Conservation (phyloP, 2,113 vertebrate genomes). For the Lanius collurio region DNA sequence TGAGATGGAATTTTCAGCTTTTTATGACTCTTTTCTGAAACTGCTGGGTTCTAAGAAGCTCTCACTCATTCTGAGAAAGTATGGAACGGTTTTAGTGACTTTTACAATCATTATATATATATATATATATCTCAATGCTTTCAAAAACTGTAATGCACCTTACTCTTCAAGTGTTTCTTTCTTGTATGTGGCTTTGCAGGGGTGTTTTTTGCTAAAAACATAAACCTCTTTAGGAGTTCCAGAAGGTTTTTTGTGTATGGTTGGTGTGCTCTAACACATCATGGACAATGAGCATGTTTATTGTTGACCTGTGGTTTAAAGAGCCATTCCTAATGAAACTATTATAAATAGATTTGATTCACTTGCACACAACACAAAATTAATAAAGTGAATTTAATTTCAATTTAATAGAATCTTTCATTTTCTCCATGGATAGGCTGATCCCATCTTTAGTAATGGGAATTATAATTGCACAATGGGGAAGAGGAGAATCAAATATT, state of each 20-base stretch:
- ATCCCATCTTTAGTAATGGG: slow-evolving; percentile 11
- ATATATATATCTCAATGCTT: too few relatives aligned
- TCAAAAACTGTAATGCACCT: too few relatives aligned
- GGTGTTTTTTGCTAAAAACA: slow-evolving; percentile 30
- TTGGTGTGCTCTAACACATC: slow-evolving; percentile 24
- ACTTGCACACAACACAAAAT: background rate
- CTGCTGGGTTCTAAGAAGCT: background rate
- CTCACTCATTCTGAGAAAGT: background rate
- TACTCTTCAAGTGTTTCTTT: too few relatives aligned
- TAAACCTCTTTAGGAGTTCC: slow-evolving; percentile 18
- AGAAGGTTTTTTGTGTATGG: background rate
- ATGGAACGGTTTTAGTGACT: background rate
- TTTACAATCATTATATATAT: too few relatives aligned
- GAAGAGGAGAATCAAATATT: background rate
- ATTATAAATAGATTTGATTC: background rate
- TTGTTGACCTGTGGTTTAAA: slow-evolving; percentile 18
- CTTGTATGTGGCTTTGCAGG: too few relatives aligned
- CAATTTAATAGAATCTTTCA: slow-evolving; percentile 13
- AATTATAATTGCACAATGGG: background rate
- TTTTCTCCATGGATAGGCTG: slow-evolving; percentile 19
- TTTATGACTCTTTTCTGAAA: background rate
- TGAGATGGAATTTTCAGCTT: background rate
- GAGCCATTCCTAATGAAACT: slow-evolving; percentile 14
- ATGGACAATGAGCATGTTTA: slow-evolving; percentile 32
- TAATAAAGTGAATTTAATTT: slow-evolving; percentile 43